Percentiles rank a stretch among this genome's conserved stretches.
Evolutionary conservation across 2,797 vertebrate species (phyloP).

Genomic region (Clarias fuscus): DNA sequence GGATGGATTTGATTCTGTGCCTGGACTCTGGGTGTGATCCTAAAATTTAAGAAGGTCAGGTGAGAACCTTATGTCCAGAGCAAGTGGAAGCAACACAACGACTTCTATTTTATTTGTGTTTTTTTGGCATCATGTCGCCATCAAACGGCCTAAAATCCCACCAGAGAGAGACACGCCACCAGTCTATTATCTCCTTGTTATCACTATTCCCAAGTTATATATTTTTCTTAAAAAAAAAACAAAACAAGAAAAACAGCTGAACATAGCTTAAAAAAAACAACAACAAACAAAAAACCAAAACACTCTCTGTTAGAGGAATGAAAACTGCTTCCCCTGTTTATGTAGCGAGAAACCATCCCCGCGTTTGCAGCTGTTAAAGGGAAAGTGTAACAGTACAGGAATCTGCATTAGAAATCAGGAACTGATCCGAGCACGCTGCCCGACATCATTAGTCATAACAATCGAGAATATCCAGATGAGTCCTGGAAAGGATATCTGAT

Average conservation of each 20-base stretch:
- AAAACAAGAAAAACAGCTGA: not conserved
- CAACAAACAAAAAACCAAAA: not conserved
- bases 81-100: not conserved
- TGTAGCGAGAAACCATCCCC: not conserved
- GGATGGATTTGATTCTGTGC: not conserved
- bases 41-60: not conserved
- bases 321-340: not conserved
- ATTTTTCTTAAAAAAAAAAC: not conserved
- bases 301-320: not conserved
- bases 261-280: not conserved
- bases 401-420: not conserved
- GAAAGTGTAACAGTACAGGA: not conserved
- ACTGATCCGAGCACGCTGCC: not conserved
- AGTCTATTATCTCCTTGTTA: not conserved
- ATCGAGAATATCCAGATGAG: slow-evolving; percentile 6
- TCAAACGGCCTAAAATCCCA: not conserved
- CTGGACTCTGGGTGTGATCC: not conserved
- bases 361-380: not conserved
- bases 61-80: not conserved
- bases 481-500: not conserved
- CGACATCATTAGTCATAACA: not conserved
- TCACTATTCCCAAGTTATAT: not conserved
- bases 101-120: not conserved
- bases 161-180: not conserved
- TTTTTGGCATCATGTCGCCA: not conserved